These are phyloP conservation scores for Archegozetes longisetosus DNA, from an alignment of 1,140 invertebrate species.

Conservation along the genomic window DNA sequence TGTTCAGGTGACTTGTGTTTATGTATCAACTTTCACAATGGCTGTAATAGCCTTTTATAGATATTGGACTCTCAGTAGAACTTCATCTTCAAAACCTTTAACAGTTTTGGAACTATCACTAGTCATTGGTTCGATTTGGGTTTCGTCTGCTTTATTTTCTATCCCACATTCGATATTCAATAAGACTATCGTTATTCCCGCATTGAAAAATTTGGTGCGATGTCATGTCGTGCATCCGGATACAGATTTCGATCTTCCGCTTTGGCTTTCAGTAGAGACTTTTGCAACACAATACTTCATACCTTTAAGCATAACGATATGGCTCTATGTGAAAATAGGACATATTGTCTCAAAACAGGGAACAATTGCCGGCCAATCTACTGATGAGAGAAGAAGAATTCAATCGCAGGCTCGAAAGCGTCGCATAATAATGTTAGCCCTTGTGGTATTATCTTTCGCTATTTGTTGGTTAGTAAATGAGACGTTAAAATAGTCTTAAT, in stretches of 20 bases:
- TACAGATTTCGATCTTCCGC: slow-evolving; percentile 30
- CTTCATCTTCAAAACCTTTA: too few relatives aligned
- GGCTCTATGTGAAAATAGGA: slow-evolving; percentile 30
- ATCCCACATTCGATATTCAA: slow-evolving; percentile 36
- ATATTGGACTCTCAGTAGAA: too few relatives aligned
- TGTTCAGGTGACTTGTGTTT: slow-evolving; percentile 28
- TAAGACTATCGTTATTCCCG: neutral
- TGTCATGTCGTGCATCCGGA: slow-evolving; percentile 31
- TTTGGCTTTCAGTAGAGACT: slow-evolving; percentile 24
- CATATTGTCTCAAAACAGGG: slow-evolving; percentile 27
- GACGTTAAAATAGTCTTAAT: too few relatives aligned
- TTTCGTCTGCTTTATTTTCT: slow-evolving; percentile 30
- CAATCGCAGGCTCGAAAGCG: too few relatives aligned
- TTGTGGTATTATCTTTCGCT: too few relatives aligned
- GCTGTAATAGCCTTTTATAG: too few relatives aligned
- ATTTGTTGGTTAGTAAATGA: too few relatives aligned
- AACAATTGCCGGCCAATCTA: too few relatives aligned
- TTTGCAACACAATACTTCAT: slow-evolving; percentile 36
- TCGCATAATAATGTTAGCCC: too few relatives aligned
- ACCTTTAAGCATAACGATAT: slow-evolving; percentile 32
- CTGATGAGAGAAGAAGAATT: too few relatives aligned
- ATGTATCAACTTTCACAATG: too few relatives aligned
- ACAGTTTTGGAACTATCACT: neutral
- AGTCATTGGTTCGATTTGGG: slow-evolving; percentile 32
- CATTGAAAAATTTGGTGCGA: slow-evolving; percentile 16